Evolutionary conservation across 1,140 invertebrate genomes (phyloP).

Genomic region (Lasioglossum baleicum): DNA sequence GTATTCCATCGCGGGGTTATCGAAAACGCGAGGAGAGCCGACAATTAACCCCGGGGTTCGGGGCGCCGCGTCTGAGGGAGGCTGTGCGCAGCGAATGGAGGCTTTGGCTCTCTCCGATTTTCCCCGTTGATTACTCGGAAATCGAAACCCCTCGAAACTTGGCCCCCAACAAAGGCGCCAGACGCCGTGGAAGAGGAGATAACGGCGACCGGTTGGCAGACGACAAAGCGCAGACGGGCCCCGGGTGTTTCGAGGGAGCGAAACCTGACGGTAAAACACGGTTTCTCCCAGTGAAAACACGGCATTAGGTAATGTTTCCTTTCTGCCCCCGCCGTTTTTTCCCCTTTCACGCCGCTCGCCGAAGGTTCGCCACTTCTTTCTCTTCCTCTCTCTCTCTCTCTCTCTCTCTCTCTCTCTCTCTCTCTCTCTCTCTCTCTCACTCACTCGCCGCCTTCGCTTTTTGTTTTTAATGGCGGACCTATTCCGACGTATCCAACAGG

Average conservation of each 20-base stretch:
- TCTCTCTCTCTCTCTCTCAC: too few species aligned
- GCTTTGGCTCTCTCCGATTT: slow-evolving; percentile 13
- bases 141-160: slow-evolving; percentile 49
- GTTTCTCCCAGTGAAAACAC: slow-evolving; percentile 44
- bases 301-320: slow-evolving; percentile 53
- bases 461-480: slow-evolving; percentile 50
- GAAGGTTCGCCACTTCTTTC: slow-evolving; percentile 18
- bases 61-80: background rate
- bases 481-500: slow-evolving; percentile 32
- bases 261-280: background rate
- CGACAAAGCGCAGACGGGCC: slow-evolving; percentile 19
- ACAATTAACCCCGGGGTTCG: slow-evolving; percentile 24
- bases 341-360: background rate
- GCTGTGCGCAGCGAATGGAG: background rate
- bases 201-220: background rate
- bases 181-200: slow-evolving; percentile 25
- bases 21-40: slow-evolving; percentile 6
- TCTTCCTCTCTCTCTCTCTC: too few species aligned
- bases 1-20: too few species aligned
- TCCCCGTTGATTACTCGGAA: slow-evolving; percentile 50
- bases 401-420: too few species aligned
- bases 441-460: slow-evolving; percentile 2
- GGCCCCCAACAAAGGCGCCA: slow-evolving; percentile 32
- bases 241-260: background rate
- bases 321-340: background rate